Base-by-base conservation (phyloP, 2,888 invertebrate genomes). In the Lithosia quadra region DNA sequence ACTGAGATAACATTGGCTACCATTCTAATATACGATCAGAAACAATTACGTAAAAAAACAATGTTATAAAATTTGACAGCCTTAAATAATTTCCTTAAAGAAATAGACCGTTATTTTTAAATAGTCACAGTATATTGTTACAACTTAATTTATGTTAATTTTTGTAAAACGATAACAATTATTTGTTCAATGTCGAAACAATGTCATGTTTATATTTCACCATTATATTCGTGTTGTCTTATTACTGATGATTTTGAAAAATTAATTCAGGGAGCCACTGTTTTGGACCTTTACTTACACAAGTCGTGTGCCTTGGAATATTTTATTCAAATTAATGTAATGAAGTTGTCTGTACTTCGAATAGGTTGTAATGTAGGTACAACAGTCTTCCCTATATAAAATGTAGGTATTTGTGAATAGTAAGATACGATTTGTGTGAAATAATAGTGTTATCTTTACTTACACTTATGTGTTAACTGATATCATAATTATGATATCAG, bases 91-190 rank as follows among this genome's bases (percentile, higher is more conserved):
- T 71, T 63, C 58, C 60, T 24, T 56, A 53, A 56, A 73, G 43
- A 74, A 76, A 73, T 68, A 67, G 70, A 63, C 64, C 70, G 65
- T 69, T 74, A 71, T 70, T 72, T 71, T 71, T 65, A 59, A 72
- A 77, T 75, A 58, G 56, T 65, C 58, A 36, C 53, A 36, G 9
- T 69, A 66, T 69, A 69, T 65, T 69, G 69, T 71, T 69, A 77
- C 59, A 66, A 71, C 67, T 81, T 79, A 76, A 79, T 81, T 71
- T 79, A 80, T 80, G 78, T 69, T 69, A 80, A 79, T 74, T 53
- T 39, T 21, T 10, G 8, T 67, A 67, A 60, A 73, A 62, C 63
- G 39, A 60, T 63, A 55, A 68, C 71, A 65, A 71, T 74, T 67
- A 78, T 75, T 72, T 74, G 74, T 81, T 67, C 28, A 10, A 39